Evolutionary conservation across 2,797 vertebrate species (phyloP).

Genomic region (Clamator glandarius): DNA sequence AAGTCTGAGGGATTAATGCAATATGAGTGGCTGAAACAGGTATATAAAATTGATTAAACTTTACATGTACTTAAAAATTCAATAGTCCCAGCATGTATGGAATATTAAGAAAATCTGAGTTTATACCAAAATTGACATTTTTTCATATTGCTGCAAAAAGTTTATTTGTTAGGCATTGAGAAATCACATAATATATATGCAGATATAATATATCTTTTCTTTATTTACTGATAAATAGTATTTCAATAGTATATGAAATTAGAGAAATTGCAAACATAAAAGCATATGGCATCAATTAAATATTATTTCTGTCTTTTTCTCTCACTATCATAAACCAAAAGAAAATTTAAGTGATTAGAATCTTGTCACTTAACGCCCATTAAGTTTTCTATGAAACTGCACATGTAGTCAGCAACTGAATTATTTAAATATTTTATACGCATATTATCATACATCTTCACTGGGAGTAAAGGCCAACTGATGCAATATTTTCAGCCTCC

Average conservation of each 20-base stretch:
- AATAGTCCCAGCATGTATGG: background rate
- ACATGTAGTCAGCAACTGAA: background rate
- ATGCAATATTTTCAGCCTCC: slow-evolving; percentile 14
- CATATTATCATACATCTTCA: background rate
- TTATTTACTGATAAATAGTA: slow-evolving; percentile 16
- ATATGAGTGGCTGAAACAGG: background rate
- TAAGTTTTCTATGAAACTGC: background rate
- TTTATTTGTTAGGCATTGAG: background rate
- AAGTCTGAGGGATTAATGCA: background rate
- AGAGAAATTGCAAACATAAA: background rate
- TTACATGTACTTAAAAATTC: background rate
- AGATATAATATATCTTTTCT: background rate
- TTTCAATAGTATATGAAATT: background rate
- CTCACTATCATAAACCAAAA: background rate
- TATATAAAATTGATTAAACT: background rate
- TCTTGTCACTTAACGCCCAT: background rate
- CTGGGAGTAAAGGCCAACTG: background rate
- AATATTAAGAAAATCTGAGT: background rate
- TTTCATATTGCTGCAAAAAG: background rate
- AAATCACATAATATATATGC: background rate
- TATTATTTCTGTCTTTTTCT: background rate
- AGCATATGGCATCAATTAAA: background rate
- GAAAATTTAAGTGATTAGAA: background rate
- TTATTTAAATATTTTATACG: slow-evolving; percentile 34
- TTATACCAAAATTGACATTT: background rate